Base-by-base conservation (phyloP, 2,888 invertebrate species). In the Agriopis aurantiaria region DNA sequence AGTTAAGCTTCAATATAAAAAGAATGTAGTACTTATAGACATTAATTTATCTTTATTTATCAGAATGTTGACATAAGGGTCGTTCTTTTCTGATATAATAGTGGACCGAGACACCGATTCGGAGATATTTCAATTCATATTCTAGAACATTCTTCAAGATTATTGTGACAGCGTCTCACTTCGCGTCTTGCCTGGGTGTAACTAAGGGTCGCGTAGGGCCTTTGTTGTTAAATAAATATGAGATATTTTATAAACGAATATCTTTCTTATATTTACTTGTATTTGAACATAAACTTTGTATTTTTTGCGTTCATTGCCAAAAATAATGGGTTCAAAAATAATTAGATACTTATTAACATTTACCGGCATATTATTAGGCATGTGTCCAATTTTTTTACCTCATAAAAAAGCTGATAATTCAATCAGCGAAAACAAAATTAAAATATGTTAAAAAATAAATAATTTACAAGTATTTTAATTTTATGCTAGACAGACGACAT, bases 71-170 rank as follows among this genome's bases (percentile, higher is more conserved):
- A 59, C 63, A 23, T 17, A 60, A 65, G 59, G 33, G 45, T 57
- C 56, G 51, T 61, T 51, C 14, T 14, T n/a, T 14, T 43, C 17
- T 43, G 49, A 61, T 56, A 61, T 59, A 51, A 56, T 51, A 56
- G 52, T 58, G 56, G 40, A 58, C 57, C 45, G 52, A 59, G 58
- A 59, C n/a, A 45, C 51, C 52, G 56, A 40, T n/a, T 51, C 17
- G 23, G 40, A 41, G 45, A 68, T 73, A 68, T 68, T 71, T 68
- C 49, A 58, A 14, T 49, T 49, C 51, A 64, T 53, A 64, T 56
- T 43, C 57, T 17, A 17, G 55, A 46, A 68, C 71, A 73, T 75
- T 69, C 71, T 63, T 74, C 73, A 73, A 65, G 73, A 75, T 74
- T 77, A 73, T 64, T 70, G 61, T 70, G 74, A 74, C 71, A 68